phyloP scores from a whole-genome alignment of 2,797 vertebrate genomes.

The Lagocephalus sceleratus region DNA sequence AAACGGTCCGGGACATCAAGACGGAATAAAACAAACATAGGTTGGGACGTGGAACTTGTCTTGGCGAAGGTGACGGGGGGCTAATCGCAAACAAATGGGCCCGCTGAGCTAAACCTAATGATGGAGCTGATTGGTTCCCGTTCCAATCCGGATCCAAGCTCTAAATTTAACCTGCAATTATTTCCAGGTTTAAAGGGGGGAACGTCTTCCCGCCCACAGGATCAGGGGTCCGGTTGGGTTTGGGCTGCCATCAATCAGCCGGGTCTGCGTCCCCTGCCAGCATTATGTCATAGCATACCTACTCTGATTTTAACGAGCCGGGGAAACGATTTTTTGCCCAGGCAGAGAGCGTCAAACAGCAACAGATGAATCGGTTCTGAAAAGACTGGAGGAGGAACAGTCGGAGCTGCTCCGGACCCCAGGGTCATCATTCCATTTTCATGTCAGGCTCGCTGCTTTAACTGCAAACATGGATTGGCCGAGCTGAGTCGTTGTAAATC shows the following conservation, averaged over 20 bases:
- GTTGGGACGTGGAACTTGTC: conserved; percentile 48
- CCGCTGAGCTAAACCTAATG: conserved; percentile 44
- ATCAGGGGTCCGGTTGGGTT: conserved; percentile 47
- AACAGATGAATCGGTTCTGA: conserved; percentile 47
- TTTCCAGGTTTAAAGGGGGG: conserved; percentile 57
- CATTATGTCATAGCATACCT: conserved; percentile 64
- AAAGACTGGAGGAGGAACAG: conserved; percentile 50
- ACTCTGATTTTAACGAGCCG: conserved; percentile 41
- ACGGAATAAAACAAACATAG: conserved; percentile 43
- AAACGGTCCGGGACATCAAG: neutral
- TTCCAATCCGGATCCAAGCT: conserved; percentile 28
- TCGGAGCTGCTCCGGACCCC: conserved; percentile 35
- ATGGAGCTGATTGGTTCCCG: conserved; percentile 47
- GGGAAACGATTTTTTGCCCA: conserved; percentile 37
- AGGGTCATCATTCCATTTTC: conserved; percentile 37
- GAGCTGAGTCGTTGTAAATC: conserved; percentile 14
- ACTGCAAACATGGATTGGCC: conserved; percentile 31
- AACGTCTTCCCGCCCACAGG: conserved; percentile 42
- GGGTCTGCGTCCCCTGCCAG: conserved; percentile 48
- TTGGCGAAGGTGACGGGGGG: conserved; percentile 47
- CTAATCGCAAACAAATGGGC: conserved; percentile 65
- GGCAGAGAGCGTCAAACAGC: conserved; percentile 37
- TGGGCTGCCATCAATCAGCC: conserved; percentile 58
- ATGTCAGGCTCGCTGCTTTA: conserved; percentile 34
- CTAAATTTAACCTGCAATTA: conserved; percentile 68